Base-by-base conservation (phyloP, 1,140 invertebrate species). In the Leptinotarsa lineolata region DNA sequence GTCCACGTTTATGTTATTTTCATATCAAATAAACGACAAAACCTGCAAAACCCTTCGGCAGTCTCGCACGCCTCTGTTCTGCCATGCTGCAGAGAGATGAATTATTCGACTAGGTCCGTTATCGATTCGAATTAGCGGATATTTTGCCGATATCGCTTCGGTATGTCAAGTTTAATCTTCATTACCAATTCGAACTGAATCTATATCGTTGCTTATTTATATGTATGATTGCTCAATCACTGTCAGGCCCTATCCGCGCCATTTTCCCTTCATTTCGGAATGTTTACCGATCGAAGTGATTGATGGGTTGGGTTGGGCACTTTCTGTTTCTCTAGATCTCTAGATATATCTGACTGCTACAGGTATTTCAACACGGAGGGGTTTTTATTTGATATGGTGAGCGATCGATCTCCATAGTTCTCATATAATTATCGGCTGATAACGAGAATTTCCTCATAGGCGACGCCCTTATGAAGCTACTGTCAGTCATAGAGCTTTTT, bases 211-310 rank as follows among this genome's bases (percentile, higher is more conserved):
- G 48, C 48, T 54, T 18, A 54, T 54, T 54, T 54, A 54, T 16
- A 54, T 54, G 48, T 54, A 54, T 54, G 48, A 54, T 54, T 54
- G 48, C 48, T 54, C 16, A 54, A 54, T 54, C 48, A 54, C 48
- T 54, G n/a, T 54, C 48, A 54, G 48, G 48, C n/a, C n/a, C 48
- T 54, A 54, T 54, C 48, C 15, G n/a, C 48, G n/a, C 48, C 48
- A 15, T 54, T 15, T 54, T 54, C 6, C 48, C 48, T 54, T n/a
- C 48, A 15, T 54, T 15, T 54, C 16, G 48, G 48, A 39, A 16
- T 54, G 48, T 18, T 54, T 3, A 16, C n/a, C n/a, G 48, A 18
- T 54, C 15, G 48, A 54, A 18, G 48, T 54, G 48, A 54, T 54
- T 12, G 48, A 54, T 54, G 48, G 48, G 48, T 54, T 39, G 30